These are phyloP conservation scores for Otolemur crassicaudatus DNA, from an alignment of 2,797 vertebrate genomes.

Conservation along the genomic window DNA sequence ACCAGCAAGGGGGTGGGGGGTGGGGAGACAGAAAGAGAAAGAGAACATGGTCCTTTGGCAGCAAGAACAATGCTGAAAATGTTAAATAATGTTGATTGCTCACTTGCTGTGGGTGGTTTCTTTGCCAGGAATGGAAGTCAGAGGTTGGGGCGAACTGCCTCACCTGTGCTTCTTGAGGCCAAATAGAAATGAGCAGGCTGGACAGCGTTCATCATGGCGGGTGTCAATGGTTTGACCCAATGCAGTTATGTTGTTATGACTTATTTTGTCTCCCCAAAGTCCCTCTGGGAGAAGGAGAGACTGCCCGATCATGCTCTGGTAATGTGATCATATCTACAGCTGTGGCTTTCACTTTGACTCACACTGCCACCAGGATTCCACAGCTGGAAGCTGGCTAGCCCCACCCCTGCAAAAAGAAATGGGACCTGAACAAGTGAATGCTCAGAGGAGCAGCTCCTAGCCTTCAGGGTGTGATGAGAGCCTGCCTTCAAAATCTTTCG, in stretches of 20 bases:
- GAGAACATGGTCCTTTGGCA: rapidly evolving
- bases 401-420: not conserved
- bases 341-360: not conserved
- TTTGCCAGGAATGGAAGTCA: not conserved
- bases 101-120: not conserved
- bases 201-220: too few species aligned
- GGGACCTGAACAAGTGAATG: not conserved
- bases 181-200: rapidly evolving
- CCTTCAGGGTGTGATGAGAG: not conserved
- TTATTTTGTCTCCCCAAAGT: not conserved
- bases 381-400: not conserved
- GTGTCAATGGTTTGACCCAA: not conserved
- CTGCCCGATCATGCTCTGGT: not conserved
- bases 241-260: not conserved
- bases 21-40: not conserved
- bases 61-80: not conserved
- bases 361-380: not conserved
- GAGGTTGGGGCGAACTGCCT: rapidly evolving
- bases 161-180: not conserved
- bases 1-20: not conserved
- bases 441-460: not conserved
- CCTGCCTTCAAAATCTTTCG: not conserved
- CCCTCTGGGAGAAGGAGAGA: not conserved
- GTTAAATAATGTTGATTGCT: not conserved
- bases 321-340: not conserved